A percentile compares a stretch with the other conserved stretches of the same genome.
Evolutionary conservation across 2,888 invertebrate species (phyloP).

Genomic region (Scaptomyza flava): DNA sequence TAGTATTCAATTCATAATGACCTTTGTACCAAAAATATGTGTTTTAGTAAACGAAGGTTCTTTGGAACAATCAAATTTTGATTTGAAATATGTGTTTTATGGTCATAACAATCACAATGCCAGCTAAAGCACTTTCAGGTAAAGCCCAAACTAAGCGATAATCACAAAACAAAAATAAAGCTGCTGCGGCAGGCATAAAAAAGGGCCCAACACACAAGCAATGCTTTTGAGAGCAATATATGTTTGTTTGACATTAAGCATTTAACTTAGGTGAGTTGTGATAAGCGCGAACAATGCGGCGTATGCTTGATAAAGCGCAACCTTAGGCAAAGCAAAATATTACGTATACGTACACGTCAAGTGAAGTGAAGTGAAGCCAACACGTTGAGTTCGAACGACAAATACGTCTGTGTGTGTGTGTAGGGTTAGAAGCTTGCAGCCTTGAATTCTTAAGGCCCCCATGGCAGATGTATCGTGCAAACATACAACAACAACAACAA

Average conservation of each 20-base stretch:
- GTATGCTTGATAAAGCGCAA: slow-evolving; percentile 67
- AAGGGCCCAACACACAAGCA: not conserved
- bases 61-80: not conserved
- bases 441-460: slow-evolving; percentile 38
- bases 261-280: slow-evolving; percentile 25
- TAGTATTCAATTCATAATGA: too few relatives aligned
- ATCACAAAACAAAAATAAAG: slow-evolving; percentile 10
- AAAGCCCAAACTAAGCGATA: slow-evolving; percentile 4
- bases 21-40: not conserved
- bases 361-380: slow-evolving; percentile 18
- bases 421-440: slow-evolving; percentile 42
- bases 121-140: slow-evolving; percentile 9
- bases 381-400: slow-evolving; percentile 26
- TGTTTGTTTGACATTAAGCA: not conserved
- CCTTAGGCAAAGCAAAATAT: slow-evolving; percentile 43
- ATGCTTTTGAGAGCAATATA: not conserved
- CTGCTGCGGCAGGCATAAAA: slow-evolving; percentile 7
- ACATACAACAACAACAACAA: slow-evolving; percentile 50
- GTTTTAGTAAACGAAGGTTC: not conserved
- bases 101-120: slow-evolving; percentile 13
- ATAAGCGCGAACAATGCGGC: slow-evolving; percentile 51
- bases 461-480: slow-evolving; percentile 39
- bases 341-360: slow-evolving; percentile 51
- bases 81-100: slow-evolving; percentile 19
- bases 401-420: slow-evolving; percentile 1